These are phyloP conservation scores for Sesamia inferens DNA, from an alignment of 2,888 invertebrate genomes.

Conservation along the genomic window DNA sequence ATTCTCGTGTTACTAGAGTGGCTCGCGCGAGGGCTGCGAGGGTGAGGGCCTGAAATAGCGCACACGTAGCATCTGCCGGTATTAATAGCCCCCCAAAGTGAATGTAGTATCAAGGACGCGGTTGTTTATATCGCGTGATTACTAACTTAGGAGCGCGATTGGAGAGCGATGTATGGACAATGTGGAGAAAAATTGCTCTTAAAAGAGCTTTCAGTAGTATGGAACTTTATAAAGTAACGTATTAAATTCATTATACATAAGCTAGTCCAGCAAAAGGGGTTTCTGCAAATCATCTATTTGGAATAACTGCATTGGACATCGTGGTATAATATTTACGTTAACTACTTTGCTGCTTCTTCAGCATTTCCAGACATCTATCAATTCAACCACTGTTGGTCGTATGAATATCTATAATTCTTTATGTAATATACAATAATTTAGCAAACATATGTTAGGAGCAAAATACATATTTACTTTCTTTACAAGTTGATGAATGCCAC, in stretches of 20 bases:
- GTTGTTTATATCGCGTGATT: slow-evolving; percentile 76
- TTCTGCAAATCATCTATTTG: neutral
- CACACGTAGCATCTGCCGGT: slow-evolving; percentile 82
- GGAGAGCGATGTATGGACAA: slow-evolving; percentile 10
- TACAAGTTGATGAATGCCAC: slow-evolving; percentile 35
- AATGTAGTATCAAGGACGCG: slow-evolving; percentile 89
- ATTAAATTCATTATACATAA: too few relatives aligned
- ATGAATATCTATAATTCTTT: neutral
- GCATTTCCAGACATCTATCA: neutral
- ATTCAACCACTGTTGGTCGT: neutral
- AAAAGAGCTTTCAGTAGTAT: neutral
- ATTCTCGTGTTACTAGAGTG: slow-evolving; percentile 62
- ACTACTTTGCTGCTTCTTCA: neutral
- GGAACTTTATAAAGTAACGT: neutral
- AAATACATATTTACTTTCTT: slow-evolving; percentile 18
- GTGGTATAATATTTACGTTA: neutral
- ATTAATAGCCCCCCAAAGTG: slow-evolving; percentile 85
- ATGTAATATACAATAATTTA: neutral
- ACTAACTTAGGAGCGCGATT: slow-evolving; percentile 30
- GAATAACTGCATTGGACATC: neutral
- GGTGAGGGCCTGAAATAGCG: slow-evolving; percentile 82
- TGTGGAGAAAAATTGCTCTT: neutral
- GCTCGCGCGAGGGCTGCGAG: slow-evolving; percentile 66
- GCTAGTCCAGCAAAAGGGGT: neutral
- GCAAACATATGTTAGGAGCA: neutral